Percentiles rank a stretch among this genome's conserved stretches.
phyloP scores from a whole-genome alignment of 2,113 vertebrate species.

The Eulacestoma nigropectus region DNA sequence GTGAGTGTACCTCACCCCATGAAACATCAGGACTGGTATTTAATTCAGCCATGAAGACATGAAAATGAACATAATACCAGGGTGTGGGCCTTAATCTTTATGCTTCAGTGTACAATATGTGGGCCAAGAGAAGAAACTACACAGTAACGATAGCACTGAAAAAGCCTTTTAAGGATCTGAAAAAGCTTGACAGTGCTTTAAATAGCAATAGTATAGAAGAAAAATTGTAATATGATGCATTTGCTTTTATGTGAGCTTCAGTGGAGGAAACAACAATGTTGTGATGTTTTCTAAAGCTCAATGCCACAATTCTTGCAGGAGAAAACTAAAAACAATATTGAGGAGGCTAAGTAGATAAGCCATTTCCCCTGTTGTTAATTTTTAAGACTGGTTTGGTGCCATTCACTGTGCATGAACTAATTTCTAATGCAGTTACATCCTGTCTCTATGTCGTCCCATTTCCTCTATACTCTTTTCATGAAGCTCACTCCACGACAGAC shows the following conservation, averaged over 20 bases:
- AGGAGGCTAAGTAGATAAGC: not conserved
- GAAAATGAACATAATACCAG: not conserved
- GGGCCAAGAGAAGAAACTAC: conserved; percentile 35
- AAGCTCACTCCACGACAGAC: not conserved
- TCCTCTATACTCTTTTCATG: not conserved
- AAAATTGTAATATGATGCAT: not conserved
- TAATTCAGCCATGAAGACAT: not conserved
- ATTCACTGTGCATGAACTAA: not conserved
- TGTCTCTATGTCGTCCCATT: not conserved
- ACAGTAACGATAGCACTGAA: not conserved
- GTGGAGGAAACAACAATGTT: not conserved
- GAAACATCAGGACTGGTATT: not conserved
- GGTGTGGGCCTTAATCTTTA: not conserved
- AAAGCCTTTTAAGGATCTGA: conserved; percentile 18
- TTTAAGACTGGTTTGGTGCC: not conserved
- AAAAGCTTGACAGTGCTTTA: conserved; percentile 24
- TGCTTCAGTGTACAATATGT: not conserved
- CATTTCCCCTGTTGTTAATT: not conserved
- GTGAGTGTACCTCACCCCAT: not conserved
- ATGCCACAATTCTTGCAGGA: not conserved
- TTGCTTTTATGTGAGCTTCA: not conserved
- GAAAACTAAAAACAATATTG: not conserved
- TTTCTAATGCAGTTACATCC: not conserved
- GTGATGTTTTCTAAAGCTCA: not conserved
- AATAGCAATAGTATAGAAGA: not conserved